These are phyloP conservation scores for Dufourea novaeangliae DNA, from an alignment of 1,140 invertebrate species.

Conservation along the genomic window DNA sequence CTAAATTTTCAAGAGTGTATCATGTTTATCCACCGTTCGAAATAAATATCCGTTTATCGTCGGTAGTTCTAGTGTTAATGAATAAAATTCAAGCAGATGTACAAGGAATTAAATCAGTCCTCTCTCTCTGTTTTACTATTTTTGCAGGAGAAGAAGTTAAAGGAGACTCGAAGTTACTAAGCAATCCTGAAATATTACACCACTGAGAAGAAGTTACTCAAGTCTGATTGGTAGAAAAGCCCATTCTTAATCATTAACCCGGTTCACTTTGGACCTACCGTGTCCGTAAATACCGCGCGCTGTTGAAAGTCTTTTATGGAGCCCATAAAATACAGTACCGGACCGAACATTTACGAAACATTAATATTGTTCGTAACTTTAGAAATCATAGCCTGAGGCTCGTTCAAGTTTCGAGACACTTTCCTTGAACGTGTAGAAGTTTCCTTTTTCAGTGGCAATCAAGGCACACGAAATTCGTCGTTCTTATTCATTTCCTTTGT, in stretches of 20 bases:
- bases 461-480: not conserved
- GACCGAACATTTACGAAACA: not conserved
- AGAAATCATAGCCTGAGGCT: not conserved
- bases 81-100: no score
- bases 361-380: conserved; percentile 2
- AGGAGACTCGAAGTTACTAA: no score
- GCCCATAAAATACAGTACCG: not conserved
- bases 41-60: no score
- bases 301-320: conserved; percentile 4
- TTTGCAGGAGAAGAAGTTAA: no score
- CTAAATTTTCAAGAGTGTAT: no score
- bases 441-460: not conserved
- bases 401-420: not conserved
- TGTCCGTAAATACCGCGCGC: not conserved
- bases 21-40: no score
- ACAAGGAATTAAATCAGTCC: no score
- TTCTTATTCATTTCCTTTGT: not conserved
- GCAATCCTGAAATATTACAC: not conserved
- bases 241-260: conserved; percentile 2
- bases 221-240: not conserved
- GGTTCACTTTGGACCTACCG: not conserved
- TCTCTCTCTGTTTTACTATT: no score
- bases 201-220: not conserved
- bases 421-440: not conserved
- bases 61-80: no score